Evolutionary conservation across 2,797 vertebrate genomes (phyloP).

Genomic region (Acrossocheilus wenchowensis): DNA sequence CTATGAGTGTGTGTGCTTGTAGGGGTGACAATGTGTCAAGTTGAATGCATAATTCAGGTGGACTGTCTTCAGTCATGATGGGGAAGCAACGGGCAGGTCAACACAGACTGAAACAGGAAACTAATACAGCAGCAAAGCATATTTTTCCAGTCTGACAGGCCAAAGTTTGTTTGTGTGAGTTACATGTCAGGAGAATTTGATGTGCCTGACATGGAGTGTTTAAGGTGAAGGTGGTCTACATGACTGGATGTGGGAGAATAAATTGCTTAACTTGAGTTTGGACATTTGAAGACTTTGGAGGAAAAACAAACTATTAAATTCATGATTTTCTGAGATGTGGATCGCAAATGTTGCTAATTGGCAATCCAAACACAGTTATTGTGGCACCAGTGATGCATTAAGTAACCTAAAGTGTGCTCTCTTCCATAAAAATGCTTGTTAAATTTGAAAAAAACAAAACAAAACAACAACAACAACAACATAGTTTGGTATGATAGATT

Average conservation of each 20-base stretch:
- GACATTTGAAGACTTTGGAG: not conserved
- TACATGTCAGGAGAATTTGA: constrained; percentile 14
- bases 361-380: not conserved
- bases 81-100: constrained; percentile 19
- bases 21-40: constrained; percentile 19
- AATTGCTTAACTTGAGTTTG: not conserved
- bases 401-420: too few relatives aligned
- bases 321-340: not conserved
- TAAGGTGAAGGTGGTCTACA: not conserved
- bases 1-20: constrained; percentile 35
- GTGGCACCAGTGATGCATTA: too few relatives aligned
- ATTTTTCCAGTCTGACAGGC: constrained; percentile 16
- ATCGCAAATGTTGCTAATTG: not conserved
- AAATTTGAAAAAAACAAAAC: too few relatives aligned
- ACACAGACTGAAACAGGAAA: constrained; percentile 33
- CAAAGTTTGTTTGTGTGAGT: constrained; percentile 20
- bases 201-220: constrained; percentile 2
- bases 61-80: constrained; percentile 14
- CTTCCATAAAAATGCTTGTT: too few relatives aligned
- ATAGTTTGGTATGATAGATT: too few relatives aligned
- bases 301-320: constrained; percentile 13
- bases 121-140: constrained; percentile 22
- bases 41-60: constrained; percentile 27
- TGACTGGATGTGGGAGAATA: constrained; percentile 5
- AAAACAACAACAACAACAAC: too few relatives aligned